phyloP scores from a whole-genome alignment of 2,888 invertebrate genomes.

The Oxytorus armatus region DNA sequence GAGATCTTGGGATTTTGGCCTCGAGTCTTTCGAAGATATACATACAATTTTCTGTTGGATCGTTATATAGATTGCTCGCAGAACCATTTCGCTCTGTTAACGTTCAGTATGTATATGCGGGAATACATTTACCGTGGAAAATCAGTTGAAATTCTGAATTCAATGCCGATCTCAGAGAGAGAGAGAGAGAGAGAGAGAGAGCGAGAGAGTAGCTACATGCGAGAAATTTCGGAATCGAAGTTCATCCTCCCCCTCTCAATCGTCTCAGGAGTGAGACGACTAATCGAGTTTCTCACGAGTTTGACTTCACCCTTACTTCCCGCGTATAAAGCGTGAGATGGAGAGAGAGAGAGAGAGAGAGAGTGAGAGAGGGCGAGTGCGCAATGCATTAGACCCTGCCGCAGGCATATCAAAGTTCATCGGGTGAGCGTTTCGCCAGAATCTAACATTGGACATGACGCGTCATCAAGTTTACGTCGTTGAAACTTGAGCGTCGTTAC shows the following conservation, averaged over 20 bases:
- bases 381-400: constrained; percentile 20
- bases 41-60: constrained; percentile 4
- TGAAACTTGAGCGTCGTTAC: constrained; percentile 15
- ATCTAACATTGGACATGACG: constrained; percentile 27
- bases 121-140: neutral
- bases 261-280: constrained; percentile 48
- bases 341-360: constrained; percentile 7
- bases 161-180: constrained; percentile 33
- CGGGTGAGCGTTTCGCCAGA: constrained; percentile 23
- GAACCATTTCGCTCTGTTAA: constrained; percentile 29
- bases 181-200: neutral
- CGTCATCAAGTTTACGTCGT: constrained; percentile 1
- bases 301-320: constrained; percentile 38
- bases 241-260: constrained; percentile 26
- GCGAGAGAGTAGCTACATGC: constrained; percentile 11
- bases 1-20: constrained; percentile 29
- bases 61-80: constrained; percentile 6
- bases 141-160: constrained; percentile 8
- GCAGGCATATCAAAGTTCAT: constrained; percentile 46
- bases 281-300: constrained; percentile 65
- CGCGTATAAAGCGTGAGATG: neutral
- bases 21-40: neutral
- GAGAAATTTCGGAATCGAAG: constrained; percentile 41
- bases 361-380: constrained; percentile 18
- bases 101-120: neutral